Percentiles rank a stretch among this genome's conserved stretches.
Evolutionary conservation across 2,888 invertebrate species (phyloP).

Genomic region (Rhyacophila evoluta): DNA sequence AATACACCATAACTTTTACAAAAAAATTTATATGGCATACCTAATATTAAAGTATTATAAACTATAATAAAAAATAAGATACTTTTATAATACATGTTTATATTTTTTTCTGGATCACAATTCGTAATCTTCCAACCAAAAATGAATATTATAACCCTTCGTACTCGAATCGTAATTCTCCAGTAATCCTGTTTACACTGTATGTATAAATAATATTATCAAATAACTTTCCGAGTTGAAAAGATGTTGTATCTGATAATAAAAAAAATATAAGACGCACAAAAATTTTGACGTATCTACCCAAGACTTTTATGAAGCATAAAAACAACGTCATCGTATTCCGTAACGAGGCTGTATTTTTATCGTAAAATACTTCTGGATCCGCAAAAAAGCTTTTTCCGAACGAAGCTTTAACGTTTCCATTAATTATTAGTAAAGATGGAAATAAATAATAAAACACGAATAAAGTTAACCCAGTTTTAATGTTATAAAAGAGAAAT

Average conservation of each 20-base stretch:
- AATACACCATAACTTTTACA: too few species aligned
- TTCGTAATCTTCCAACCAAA: too few species aligned
- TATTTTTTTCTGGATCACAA: too few species aligned
- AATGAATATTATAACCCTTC: too few species aligned
- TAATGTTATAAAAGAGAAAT: neutral
- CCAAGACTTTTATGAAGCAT: slow-evolving; percentile 6
- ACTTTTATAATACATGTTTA: too few species aligned
- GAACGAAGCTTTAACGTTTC: neutral
- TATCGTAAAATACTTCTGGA: neutral
- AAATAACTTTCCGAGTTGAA: neutral
- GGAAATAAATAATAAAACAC: slow-evolving; percentile 5
- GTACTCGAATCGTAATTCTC: too few species aligned
- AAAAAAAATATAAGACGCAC: slow-evolving; percentile 2
- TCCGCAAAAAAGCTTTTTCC: slow-evolving; percentile 10
- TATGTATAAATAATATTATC: neutral
- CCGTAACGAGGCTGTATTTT: neutral
- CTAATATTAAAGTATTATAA: too few species aligned
- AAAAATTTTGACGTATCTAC: neutral
- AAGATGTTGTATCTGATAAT: neutral
- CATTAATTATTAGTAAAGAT: neutral
- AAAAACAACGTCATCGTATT: slow-evolving; percentile 16
- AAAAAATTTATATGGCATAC: too few species aligned
- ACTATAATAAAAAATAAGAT: too few species aligned
- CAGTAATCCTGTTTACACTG: too few species aligned
- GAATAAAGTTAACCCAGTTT: neutral